Conservation (phyloP, 2,113 vertebrate species). For the Chascanopsetta lugubris region DNA sequence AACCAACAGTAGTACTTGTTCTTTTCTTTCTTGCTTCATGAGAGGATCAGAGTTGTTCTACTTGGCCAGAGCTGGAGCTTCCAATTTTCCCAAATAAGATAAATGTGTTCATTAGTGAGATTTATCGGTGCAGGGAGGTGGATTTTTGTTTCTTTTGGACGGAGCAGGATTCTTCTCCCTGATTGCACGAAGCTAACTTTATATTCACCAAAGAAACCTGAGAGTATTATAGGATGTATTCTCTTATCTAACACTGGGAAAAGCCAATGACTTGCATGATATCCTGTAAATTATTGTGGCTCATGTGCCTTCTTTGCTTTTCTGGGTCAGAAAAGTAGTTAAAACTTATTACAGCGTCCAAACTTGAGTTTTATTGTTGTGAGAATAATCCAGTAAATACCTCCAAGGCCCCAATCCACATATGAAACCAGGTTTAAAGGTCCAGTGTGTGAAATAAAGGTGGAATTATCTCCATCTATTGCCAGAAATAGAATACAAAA, state of each 20-base stretch:
- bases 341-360: background rate
- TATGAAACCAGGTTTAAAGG: too few relatives aligned
- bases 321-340: background rate
- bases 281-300: too few relatives aligned
- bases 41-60: background rate
- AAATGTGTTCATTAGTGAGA: background rate
- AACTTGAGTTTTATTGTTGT: background rate
- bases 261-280: too few relatives aligned
- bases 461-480: too few relatives aligned
- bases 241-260: constrained; percentile 3
- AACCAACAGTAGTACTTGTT: too few relatives aligned
- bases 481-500: too few relatives aligned
- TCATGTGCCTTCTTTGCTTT: too few relatives aligned
- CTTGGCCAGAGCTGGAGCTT: background rate
- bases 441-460: too few relatives aligned
- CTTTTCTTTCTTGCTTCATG: background rate
- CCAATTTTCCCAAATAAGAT: background rate
- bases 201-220: background rate
- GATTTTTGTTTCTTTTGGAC: background rate
- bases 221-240: background rate
- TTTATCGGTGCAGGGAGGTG: background rate
- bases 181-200: background rate
- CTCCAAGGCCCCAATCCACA: too few relatives aligned
- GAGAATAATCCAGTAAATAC: background rate
- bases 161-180: background rate